Evolutionary conservation across 2,888 invertebrate genomes (phyloP).

Genomic region (Acleris emargana): DNA sequence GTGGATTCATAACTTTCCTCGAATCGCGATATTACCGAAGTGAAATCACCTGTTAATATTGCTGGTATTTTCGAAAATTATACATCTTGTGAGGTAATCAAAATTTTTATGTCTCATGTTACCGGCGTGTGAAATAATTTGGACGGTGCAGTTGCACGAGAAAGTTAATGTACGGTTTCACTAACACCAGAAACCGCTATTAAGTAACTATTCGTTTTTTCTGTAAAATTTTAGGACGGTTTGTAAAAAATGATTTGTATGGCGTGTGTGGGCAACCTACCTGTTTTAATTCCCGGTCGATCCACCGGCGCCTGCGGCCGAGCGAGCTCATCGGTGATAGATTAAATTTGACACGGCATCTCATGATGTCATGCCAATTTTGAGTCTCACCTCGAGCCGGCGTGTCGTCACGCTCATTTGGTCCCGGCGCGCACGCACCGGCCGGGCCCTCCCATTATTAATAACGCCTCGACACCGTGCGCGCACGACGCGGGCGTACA

Average conservation of each 20-base stretch:
- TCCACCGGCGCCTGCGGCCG: constrained; percentile 72
- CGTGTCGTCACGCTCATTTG: constrained; percentile 74
- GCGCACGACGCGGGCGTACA: constrained; percentile 30
- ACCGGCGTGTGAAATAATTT: constrained; percentile 50
- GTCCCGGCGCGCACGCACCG: constrained; percentile 54
- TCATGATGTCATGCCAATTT: constrained; percentile 82
- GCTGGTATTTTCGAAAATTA: constrained; percentile 35
- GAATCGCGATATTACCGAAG: constrained; percentile 26
- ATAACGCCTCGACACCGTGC: constrained; percentile 51
- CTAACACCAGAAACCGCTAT: constrained; percentile 58
- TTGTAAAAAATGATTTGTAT: constrained; percentile 54
- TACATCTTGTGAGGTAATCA: constrained; percentile 36
- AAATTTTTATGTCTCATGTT: constrained; percentile 47
- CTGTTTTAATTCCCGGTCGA: constrained; percentile 63
- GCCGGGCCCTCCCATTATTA: constrained; percentile 54
- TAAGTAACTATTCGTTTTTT: constrained; percentile 50
- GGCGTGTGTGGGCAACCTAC: constrained; percentile 72
- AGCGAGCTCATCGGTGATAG: constrained; percentile 69
- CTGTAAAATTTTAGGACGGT: constrained; percentile 50
- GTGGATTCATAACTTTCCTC: constrained; percentile 10
- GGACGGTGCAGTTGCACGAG: constrained; percentile 46
- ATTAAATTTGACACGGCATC: constrained; percentile 82
- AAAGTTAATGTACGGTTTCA: constrained; percentile 54
- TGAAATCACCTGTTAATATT: constrained; percentile 35
- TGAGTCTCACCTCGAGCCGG: constrained; percentile 58